These are phyloP conservation scores for Falco berigora DNA, from an alignment of 2,797 vertebrate species.

Conservation along the genomic window DNA sequence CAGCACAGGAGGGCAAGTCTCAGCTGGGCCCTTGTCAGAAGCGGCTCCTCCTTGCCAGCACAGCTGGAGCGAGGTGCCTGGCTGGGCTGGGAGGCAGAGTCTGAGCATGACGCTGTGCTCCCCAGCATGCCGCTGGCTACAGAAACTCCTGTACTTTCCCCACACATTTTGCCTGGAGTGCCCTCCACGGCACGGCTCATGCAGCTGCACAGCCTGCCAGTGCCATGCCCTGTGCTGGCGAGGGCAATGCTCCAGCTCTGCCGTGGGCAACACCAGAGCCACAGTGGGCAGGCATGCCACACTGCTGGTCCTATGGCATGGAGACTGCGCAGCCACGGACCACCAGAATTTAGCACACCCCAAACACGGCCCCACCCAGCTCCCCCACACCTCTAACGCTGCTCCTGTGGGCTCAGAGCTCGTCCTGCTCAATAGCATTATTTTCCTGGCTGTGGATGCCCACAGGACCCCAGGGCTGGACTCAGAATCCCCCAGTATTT, in stretches of 20 bases:
- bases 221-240: background rate
- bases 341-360: background rate
- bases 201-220: background rate
- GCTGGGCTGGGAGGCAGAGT: background rate
- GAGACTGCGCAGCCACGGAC: rapidly evolving
- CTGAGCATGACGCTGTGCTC: background rate
- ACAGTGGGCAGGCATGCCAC: rapidly evolving
- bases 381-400: background rate
- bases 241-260: rapidly evolving
- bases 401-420: background rate
- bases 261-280: rapidly evolving
- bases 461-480: background rate
- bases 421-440: background rate
- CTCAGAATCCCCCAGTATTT: background rate
- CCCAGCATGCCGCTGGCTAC: background rate
- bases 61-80: background rate
- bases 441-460: background rate
- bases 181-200: background rate
- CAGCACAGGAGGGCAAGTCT: background rate
- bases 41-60: background rate
- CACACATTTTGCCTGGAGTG: background rate
- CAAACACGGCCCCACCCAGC: background rate
- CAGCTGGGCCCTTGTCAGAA: background rate
- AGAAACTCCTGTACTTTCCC: conserved; percentile 22
- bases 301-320: rapidly evolving